Evolutionary conservation across 1,140 invertebrate species (phyloP), one percentile per base, ranked within the genome.

Genomic region (Dreissena polymorpha): DNA sequence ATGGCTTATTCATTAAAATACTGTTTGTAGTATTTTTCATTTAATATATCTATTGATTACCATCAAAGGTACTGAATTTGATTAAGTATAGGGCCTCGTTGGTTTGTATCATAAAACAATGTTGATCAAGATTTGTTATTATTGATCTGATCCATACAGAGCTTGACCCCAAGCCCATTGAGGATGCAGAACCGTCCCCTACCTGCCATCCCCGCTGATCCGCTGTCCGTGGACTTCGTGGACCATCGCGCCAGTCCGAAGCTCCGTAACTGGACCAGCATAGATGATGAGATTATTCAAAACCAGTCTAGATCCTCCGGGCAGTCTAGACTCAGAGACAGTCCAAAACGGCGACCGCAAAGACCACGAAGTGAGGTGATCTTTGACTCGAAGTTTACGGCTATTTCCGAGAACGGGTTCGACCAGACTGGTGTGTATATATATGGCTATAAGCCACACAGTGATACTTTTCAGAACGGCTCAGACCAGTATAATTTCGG

Each of bases 111-210:
- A n/a, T n/a, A n/a, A n/a, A n/a, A n/a, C n/a, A n/a, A n/a, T n/a
- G 39, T 39, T 39, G 39, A 39, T 39, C 2, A 39, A 39, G 39
- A 39, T 39, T 2, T 39, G 2, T 39, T 5, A 39, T 39, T 8
- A 39, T 39, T 2, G 39, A 5, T 5, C 8, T 39, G 39, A 39
- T 39, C 39, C 3, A 39, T 39, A 39, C 39, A 39, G 67, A 67
- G 53, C 51, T 55, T 63, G 69, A 72, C 63, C 51, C 67, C 83
- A 10, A 83, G 72, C 60, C 74, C 78, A 39, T 60, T 64, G 21
- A 89, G 86, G 63, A 89, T 90, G 85, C 82, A 81, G 18, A 90
- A 90, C 76, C 85, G 89, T 65, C 89, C 89, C 21, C 65, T 90
- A 51, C 88, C 88, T 67, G 87, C 88, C 51, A 80, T 88, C 29